phyloP scores from a whole-genome alignment of 2,113 vertebrate species.

The Galbula dea region DNA sequence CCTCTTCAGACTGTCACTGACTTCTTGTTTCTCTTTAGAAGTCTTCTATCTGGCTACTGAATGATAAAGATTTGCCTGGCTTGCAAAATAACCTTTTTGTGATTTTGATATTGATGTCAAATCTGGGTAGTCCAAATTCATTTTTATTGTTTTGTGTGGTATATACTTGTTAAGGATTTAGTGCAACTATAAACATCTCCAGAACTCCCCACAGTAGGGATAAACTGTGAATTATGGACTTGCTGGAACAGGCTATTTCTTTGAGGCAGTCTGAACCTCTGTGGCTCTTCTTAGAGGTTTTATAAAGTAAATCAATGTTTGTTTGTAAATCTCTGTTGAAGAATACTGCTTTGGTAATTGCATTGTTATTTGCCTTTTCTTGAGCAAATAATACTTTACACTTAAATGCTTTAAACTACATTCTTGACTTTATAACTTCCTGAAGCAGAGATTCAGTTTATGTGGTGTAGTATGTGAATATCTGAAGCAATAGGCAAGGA shows the following conservation, averaged over 20 bases:
- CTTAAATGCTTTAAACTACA: neutral
- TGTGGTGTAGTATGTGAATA: neutral
- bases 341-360: conserved; percentile 38
- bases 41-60: neutral
- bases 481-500: neutral
- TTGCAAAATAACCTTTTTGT: conserved; percentile 6
- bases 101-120: conserved; percentile 27
- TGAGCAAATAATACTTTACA: neutral
- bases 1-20: neutral
- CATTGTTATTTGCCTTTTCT: conserved; percentile 29
- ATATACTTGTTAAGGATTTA: conserved; percentile 52
- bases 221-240: conserved; percentile 42
- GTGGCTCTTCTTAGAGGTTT: conserved; percentile 7
- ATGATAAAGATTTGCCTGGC: neutral
- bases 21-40: neutral
- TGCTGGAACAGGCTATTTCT: conserved; percentile 25
- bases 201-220: conserved; percentile 16
- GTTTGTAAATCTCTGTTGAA: conserved; percentile 19
- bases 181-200: conserved; percentile 45
- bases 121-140: neutral
- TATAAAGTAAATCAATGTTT: conserved; percentile 38
- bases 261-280: conserved; percentile 24
- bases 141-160: conserved; percentile 16
- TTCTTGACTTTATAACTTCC: neutral
- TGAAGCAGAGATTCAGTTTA: neutral